These are phyloP conservation scores for Syngnathus scovelli DNA, from an alignment of 2,113 vertebrate genomes.

Conservation along the genomic window DNA sequence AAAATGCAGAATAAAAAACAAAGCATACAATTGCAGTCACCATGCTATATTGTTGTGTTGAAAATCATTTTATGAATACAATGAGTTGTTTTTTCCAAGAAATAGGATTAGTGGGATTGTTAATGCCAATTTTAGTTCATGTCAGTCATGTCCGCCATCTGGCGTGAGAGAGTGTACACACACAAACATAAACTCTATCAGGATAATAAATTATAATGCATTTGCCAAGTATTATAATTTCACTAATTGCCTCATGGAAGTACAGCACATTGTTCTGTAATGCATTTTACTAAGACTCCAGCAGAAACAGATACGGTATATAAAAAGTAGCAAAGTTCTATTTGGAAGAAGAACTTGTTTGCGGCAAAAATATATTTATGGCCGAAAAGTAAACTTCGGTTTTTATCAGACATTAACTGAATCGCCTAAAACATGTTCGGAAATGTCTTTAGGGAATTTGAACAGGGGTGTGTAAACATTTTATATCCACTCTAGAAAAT, in stretches of 20 bases:
- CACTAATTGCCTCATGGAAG: not conserved
- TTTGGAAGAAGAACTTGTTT: too few species aligned
- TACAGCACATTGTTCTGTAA: not conserved
- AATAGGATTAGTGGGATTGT: constrained; percentile 51
- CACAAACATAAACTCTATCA: not conserved
- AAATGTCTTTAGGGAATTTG: too few species aligned
- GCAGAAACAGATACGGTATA: not conserved
- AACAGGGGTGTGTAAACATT: too few species aligned
- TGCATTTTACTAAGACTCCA: not conserved
- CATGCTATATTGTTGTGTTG: constrained; percentile 1
- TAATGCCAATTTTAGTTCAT: constrained; percentile 8
- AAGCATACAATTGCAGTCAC: constrained; percentile 21
- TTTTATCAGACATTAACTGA: too few species aligned
- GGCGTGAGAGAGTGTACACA: constrained; percentile 21
- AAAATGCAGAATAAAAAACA: constrained; percentile 10
- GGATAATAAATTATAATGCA: not conserved
- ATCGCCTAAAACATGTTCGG: too few species aligned
- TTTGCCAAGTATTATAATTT: constrained; percentile 9
- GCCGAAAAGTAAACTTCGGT: too few species aligned
- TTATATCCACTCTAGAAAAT: too few species aligned
- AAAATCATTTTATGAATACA: constrained; percentile 34
- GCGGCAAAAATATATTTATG: too few species aligned
- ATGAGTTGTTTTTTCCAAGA: constrained; percentile 35
- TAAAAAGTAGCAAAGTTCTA: too few species aligned
- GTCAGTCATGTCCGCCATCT: constrained; percentile 23